phyloP scores from a whole-genome alignment of 2,888 invertebrate species.

The Brenthis daphne region DNA sequence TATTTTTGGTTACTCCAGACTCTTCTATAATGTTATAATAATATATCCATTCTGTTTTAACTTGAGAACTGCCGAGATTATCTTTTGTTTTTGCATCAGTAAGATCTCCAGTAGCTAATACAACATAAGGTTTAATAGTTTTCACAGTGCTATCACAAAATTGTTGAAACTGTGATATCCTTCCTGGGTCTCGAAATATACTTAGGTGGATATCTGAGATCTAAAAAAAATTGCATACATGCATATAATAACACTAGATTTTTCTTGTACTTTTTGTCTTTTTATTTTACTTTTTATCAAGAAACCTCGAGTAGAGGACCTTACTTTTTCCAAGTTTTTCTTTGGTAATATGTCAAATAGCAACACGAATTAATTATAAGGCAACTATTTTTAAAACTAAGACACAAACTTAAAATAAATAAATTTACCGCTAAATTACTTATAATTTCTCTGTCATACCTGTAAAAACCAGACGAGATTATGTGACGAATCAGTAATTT shows the following conservation, averaged over 20 bases:
- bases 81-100: conserved; percentile 93
- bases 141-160: conserved; percentile 90
- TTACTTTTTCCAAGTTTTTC: no score
- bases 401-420: no score
- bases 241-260: background rate
- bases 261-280: no score
- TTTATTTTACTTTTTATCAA: no score
- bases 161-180: conserved; percentile 89
- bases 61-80: conserved; percentile 90
- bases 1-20: conserved; percentile 85
- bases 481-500: conserved; percentile 78
- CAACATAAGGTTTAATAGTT: conserved; percentile 87
- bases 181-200: conserved; percentile 88
- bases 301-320: no score
- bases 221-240: conserved; percentile 67
- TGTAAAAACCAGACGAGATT: conserved; percentile 90
- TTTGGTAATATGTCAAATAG: no score
- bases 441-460: conserved; percentile 66
- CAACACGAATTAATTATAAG: no score
- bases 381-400: no score
- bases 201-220: conserved; percentile 95
- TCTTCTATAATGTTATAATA: conserved; percentile 88
- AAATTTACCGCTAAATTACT: background rate
- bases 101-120: conserved; percentile 93
- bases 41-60: conserved; percentile 90